Evolutionary conservation across 2,113 vertebrate genomes (phyloP), one percentile per base, ranked within the genome.

Genomic region (Prunella himalayana): DNA sequence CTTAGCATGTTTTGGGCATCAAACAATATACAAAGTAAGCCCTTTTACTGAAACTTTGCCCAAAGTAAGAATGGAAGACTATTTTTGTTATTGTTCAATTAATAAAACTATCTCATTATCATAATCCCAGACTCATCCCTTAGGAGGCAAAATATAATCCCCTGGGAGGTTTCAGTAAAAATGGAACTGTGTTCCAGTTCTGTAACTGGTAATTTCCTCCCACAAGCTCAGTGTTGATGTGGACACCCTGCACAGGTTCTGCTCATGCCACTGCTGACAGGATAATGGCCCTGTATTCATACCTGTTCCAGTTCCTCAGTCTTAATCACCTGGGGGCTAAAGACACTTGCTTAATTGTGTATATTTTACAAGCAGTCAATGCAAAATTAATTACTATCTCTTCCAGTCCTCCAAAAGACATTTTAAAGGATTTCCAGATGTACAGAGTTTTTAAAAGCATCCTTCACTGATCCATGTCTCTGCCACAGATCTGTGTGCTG

Each of bases 341-440:
- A 88, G 66, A 56, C 63, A 54, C 42, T 86, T 45, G 45, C 56
- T 88, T 95, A 92, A 85, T 66, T 94, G 82, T 44, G 57, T 90
- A 56, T 87, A 84, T 93, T 91, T 95, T 86, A 86, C 60, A 92
- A 76, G 63, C n/a, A 59, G 60, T 65, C 93, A 69, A 86, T 93
- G 68, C 18, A 91, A 94, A 95, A 94, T 90, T 92, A 90, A 94
- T 83, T 92, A 71, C 56, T 70, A 89, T 70, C 63, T 86, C 66
- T 63, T 63, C 57, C 61, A 82, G 80, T 56, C 47, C 64, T 93
- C 66, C 71, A 73, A 60, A 94, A 92, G 75, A 73, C 51, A 86
- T 70, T 87, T 86, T 90, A 75, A 91, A 97, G 95, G 79, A 83
- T 82, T 96, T 97, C 96, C 92, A 92, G 75, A 71, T 21, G 44